Evolutionary conservation across 2,888 invertebrate species (phyloP).

Genomic region (Pemphredon lugubris): DNA sequence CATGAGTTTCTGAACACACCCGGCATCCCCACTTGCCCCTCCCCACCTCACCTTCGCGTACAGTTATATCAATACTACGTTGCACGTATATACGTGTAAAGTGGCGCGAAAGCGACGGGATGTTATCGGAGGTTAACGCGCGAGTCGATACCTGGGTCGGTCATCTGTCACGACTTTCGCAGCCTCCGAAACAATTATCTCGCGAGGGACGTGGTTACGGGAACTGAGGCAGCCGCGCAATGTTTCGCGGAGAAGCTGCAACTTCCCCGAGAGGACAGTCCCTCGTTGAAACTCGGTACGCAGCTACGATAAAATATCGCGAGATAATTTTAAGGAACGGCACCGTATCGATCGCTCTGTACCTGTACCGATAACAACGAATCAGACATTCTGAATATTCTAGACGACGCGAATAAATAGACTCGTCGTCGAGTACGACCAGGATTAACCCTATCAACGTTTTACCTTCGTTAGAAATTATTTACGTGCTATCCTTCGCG

Average conservation of each 20-base stretch:
- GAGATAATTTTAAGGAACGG: not conserved
- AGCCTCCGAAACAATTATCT: no score
- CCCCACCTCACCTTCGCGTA: slow-evolving; percentile 26
- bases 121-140: slow-evolving; percentile 44
- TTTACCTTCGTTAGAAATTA: no score
- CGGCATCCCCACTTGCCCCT: no score
- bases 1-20: slow-evolving; percentile 55
- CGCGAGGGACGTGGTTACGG: no score
- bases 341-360: no score
- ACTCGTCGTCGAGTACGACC: no score
- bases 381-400: no score
- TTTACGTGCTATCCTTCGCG: no score
- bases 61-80: slow-evolving; percentile 50
- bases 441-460: no score
- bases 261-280: not conserved
- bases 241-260: not conserved
- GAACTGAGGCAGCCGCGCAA: not conserved
- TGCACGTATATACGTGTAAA: no score
- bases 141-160: slow-evolving; percentile 29
- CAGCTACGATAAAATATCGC: not conserved
- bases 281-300: not conserved
- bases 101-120: slow-evolving; percentile 29
- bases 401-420: no score
- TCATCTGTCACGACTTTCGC: slow-evolving; percentile 28
- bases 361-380: no score